Conservation (phyloP, 2,797 vertebrate species). For the Poeciliopsis paucimaculata region DNA sequence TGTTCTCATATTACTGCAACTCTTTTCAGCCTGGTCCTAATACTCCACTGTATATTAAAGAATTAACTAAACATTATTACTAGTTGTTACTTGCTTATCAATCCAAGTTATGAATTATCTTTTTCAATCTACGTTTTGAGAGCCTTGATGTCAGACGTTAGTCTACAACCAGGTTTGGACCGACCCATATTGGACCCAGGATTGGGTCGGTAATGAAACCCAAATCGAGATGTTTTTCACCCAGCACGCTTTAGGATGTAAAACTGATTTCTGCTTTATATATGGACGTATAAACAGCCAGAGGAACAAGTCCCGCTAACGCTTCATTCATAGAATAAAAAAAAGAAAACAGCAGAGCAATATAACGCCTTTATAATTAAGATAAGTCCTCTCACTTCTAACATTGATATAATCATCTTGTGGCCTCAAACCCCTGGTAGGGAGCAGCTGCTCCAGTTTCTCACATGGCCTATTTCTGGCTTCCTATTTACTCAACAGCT, state of each 20-base stretch:
- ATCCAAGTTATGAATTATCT: background rate
- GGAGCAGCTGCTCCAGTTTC: slow-evolving; percentile 6
- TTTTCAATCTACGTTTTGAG: background rate
- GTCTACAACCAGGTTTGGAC: background rate
- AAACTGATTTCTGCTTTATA: background rate
- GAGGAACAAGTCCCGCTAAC: background rate
- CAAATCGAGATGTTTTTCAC: background rate
- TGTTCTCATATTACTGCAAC: background rate
- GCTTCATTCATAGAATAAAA: too few relatives aligned
- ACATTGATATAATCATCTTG: background rate
- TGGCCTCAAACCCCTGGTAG: background rate
- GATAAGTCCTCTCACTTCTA: background rate
- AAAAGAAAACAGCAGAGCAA: background rate
- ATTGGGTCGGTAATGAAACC: background rate
- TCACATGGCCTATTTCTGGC: slow-evolving; percentile 14
- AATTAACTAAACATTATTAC: background rate
- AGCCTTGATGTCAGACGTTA: background rate
- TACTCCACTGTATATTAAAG: background rate
- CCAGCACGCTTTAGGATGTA: background rate
- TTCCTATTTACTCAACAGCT: background rate
- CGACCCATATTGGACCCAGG: background rate
- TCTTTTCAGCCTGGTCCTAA: background rate
- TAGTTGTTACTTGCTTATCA: background rate
- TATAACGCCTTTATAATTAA: background rate
- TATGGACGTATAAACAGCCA: background rate